Evolutionary conservation across 2,888 invertebrate genomes (phyloP), one percentile per base, ranked within the genome.

Genomic region (Rhabditoides inermis): DNA sequence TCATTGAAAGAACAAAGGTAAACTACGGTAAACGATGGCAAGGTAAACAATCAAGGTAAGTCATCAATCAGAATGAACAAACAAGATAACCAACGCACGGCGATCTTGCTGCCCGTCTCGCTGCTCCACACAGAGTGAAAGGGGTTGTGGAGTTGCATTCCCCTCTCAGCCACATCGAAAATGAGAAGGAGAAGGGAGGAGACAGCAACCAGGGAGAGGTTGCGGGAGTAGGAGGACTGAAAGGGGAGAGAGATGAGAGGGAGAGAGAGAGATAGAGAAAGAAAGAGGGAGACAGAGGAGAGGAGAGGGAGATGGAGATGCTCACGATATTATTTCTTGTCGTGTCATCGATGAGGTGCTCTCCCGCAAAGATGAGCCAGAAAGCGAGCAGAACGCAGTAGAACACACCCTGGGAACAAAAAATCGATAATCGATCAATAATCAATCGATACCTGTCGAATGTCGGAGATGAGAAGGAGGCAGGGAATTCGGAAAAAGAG

Each of bases 41-140:
- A n/a, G n/a, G n/a, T n/a, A 40, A 3, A 1, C 3, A 7, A 32
- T 7, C 32, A 7, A 32, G 32, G 32, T 32, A 10, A 7, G 7
- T 32, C 15, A 10, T 32, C 22, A 40, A 40, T 20, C 7, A 40
- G 18, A 40, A 40, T 18, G 7, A 18, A 40, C 15, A 25, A 44
- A 7, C 10, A 5, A 27, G 10, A 35, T 7, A 10, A 32, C 15
- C n/a, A 22, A 55, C 61, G 54, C 81, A 87, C 83, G 63, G 90
- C 91, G 62, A 94, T 80, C 77, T 88, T 88, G n/a, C 89, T 86
- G 25, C 95, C 94, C 51, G 88, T 78, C 56, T 86, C 86, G 2
- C 90, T 90, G 1, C 90, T 88, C 98, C 98, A 98, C 73, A 99
- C 90, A 0, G 91, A 92, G 78, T 90, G 94, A 79, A 99, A 99